Evolutionary conservation across 64 coral and sea anemone genomes (phyloP).

Genomic region (Porites australiensis): DNA sequence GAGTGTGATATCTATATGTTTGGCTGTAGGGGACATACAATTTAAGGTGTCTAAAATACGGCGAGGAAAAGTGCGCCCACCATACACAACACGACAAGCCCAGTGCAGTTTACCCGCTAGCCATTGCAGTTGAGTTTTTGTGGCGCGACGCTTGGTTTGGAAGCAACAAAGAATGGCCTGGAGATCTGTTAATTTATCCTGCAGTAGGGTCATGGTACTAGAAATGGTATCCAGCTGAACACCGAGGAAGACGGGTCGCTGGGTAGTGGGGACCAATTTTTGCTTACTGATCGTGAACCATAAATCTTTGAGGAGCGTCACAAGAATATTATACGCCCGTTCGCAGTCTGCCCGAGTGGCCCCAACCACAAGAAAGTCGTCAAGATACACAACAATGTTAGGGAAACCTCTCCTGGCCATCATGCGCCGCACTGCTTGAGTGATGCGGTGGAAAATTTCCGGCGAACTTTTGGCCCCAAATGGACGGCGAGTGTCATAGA

Average conservation of each 20-base stretch:
- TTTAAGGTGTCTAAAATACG: background rate
- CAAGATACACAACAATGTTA: constrained; percentile 22
- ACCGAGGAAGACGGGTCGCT: background rate
- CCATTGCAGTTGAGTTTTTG: background rate
- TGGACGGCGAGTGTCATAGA: constrained; percentile 28
- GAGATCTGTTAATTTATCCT: background rate
- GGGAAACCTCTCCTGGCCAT: constrained; percentile 15
- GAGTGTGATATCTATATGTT: no score
- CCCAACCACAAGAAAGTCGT: constrained; percentile 46
- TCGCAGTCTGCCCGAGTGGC: background rate
- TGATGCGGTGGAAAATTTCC: constrained; percentile 31
- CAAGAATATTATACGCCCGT: background rate
- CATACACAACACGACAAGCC: constrained; percentile 26
- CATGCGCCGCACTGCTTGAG: constrained; percentile 19
- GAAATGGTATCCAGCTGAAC: background rate
- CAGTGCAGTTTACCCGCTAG: constrained; percentile 31
- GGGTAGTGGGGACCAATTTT: background rate
- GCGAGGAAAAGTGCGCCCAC: background rate
- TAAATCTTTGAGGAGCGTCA: background rate
- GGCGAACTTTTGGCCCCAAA: constrained; percentile 36
- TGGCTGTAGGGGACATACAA: no score
- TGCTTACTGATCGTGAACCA: background rate
- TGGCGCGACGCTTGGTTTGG: background rate
- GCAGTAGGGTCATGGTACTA: background rate
- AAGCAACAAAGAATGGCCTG: background rate